Evolutionary conservation across 2,888 invertebrate species (phyloP).

Genomic region (Drosophila kanekoi): DNA sequence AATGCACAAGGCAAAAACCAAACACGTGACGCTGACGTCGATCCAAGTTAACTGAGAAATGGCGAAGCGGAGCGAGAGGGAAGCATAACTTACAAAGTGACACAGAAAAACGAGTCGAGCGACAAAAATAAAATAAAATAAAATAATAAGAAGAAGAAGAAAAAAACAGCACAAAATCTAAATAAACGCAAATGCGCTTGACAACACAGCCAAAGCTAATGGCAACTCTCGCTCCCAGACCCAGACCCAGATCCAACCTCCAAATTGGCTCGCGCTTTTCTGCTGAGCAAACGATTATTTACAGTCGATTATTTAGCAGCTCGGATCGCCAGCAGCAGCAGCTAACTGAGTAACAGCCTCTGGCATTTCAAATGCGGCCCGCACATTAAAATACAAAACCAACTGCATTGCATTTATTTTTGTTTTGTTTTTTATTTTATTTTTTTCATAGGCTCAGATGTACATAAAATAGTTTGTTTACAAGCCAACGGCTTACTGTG

Average conservation of each 20-base stretch:
- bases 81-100: conserved; percentile 42
- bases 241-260: conserved; percentile 34
- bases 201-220: conserved; percentile 45
- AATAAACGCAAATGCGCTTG: conserved; percentile 57
- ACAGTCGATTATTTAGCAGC: conserved; percentile 13
- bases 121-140: conserved; percentile 12
- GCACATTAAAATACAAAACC: conserved; percentile 13
- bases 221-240: conserved; percentile 9
- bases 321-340: not conserved
- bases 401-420: conserved; percentile 14
- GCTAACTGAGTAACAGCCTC: conserved; percentile 3
- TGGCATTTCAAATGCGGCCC: conserved; percentile 16
- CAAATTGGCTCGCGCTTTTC: conserved; percentile 38
- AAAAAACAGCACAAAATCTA: conserved; percentile 27
- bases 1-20: conserved; percentile 48
- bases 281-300: conserved; percentile 53
- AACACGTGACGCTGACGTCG: conserved; percentile 66
- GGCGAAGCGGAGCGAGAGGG: conserved; percentile 8
- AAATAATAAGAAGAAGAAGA: conserved; percentile 8
- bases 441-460: not conserved
- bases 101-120: conserved; percentile 69
- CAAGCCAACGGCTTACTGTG: no score
- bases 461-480: no score
- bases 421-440: no score
- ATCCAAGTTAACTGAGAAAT: conserved; percentile 3